Percentiles rank a stretch among this genome's conserved stretches.
Conservation (phyloP, 2,797 vertebrate genomes). For the Scomberomorus guttatus region DNA sequence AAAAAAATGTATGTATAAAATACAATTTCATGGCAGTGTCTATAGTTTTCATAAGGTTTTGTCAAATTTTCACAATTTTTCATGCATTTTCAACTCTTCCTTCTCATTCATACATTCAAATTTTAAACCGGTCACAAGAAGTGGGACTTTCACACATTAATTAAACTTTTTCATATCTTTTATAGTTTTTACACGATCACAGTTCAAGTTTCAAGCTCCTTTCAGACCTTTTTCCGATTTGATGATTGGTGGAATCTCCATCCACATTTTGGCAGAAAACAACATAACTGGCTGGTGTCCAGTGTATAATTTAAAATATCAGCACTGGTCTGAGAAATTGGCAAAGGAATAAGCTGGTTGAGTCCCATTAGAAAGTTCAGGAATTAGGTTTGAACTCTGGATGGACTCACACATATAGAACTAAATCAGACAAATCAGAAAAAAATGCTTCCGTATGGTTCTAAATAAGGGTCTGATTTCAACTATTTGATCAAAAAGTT, state of each 20-base stretch:
- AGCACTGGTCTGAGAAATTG: slow-evolving; percentile 11
- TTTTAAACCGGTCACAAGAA: too few species aligned
- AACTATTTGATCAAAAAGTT: slow-evolving; percentile 23
- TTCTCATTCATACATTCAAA: too few species aligned
- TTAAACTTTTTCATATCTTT: too few species aligned
- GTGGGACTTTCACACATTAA: background rate
- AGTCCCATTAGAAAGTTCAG: slow-evolving; percentile 23
- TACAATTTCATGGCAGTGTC: background rate
- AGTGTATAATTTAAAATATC: background rate
- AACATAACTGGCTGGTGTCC: slow-evolving; percentile 16
- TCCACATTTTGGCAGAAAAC: slow-evolving; percentile 12
- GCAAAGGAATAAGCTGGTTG: slow-evolving; percentile 18
- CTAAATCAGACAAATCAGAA: background rate
- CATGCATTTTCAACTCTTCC: too few species aligned
- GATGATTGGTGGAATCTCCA: background rate
- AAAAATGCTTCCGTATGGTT: background rate
- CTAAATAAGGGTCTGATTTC: slow-evolving; percentile 3
- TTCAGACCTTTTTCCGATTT: background rate
- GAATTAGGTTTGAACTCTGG: slow-evolving; percentile 16
- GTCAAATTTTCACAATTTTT: too few species aligned
- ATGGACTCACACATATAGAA: slow-evolving; percentile 8
- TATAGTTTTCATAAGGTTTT: background rate
- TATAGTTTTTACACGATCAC: background rate
- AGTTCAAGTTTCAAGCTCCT: background rate
- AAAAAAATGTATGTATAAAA: background rate